These are phyloP conservation scores for Psilopsiagon aurifrons DNA, from an alignment of 2,113 vertebrate species.

Conservation along the genomic window DNA sequence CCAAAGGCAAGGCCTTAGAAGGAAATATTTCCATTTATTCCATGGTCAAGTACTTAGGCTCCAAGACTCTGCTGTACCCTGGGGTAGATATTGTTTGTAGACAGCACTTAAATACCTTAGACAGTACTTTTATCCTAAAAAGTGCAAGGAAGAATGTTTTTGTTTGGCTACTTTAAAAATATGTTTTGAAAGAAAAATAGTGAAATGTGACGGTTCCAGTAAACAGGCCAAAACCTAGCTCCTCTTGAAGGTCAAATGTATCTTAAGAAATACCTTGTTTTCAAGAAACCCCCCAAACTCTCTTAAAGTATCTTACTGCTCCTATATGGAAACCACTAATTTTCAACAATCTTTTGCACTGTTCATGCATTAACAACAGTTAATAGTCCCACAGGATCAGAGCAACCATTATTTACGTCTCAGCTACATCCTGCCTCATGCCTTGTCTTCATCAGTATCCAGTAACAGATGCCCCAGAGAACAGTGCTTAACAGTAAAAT, in stretches of 20 bases:
- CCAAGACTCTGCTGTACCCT: background rate
- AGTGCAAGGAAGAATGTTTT: background rate
- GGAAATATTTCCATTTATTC: slow-evolving; percentile 11
- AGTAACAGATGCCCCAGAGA: background rate
- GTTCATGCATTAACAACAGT: background rate
- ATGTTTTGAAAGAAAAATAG: background rate
- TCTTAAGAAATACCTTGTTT: accelerated
- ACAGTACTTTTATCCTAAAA: background rate
- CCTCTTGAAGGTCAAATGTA: background rate
- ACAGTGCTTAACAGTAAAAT: background rate
- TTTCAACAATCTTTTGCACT: background rate
- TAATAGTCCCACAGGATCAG: background rate
- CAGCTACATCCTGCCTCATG: background rate
- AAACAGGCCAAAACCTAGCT: background rate
- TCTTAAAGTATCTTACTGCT: background rate
- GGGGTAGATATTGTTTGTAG: background rate
- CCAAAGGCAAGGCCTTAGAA: slow-evolving; percentile 17
- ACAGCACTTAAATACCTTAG: background rate
- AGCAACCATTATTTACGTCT: background rate
- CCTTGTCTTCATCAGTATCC: background rate
- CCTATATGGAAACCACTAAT: background rate
- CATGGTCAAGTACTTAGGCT: background rate
- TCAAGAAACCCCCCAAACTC: background rate
- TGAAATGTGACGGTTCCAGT: background rate
- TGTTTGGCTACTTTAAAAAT: slow-evolving; percentile 7